Conservation (phyloP, 2,797 vertebrate species). For the Toxotes lorentzi region DNA sequence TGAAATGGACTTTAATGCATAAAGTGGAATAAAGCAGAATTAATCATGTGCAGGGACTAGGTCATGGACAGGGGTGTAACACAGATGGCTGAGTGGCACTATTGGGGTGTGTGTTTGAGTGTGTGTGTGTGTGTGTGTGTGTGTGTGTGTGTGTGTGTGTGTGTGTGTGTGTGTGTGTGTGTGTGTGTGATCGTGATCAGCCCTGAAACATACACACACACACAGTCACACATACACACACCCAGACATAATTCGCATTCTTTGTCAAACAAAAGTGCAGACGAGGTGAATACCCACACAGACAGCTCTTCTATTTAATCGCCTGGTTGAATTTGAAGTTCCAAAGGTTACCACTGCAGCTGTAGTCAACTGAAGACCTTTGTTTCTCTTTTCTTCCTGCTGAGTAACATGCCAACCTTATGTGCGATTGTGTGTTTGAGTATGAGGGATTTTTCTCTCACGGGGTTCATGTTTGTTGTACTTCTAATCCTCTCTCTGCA, state of each 20-base stretch:
- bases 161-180: no score
- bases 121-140: slow-evolving; percentile 19
- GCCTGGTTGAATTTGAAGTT: slow-evolving; percentile 42
- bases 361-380: slow-evolving; percentile 29
- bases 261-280: slow-evolving; percentile 51
- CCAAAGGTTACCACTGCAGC: slow-evolving; percentile 55
- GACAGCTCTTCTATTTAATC: slow-evolving; percentile 33
- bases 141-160: no score
- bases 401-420: background rate
- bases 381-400: slow-evolving; percentile 28
- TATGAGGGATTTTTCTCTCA: background rate
- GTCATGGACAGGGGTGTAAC: slow-evolving; percentile 74
- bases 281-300: slow-evolving; percentile 45
- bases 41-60: slow-evolving; percentile 77
- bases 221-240: background rate
- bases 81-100: slow-evolving; percentile 61
- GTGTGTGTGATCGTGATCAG: no score
- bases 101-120: slow-evolving; percentile 14
- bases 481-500: background rate
- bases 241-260: slow-evolving; percentile 28
- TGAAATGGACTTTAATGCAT: slow-evolving; percentile 80
- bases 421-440: background rate
- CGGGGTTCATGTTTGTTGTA: background rate
- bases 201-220: background rate
- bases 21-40: slow-evolving; percentile 79